These are phyloP conservation scores for Phrixothrix hirtus DNA, from an alignment of 2,888 invertebrate species.

Conservation along the genomic window DNA sequence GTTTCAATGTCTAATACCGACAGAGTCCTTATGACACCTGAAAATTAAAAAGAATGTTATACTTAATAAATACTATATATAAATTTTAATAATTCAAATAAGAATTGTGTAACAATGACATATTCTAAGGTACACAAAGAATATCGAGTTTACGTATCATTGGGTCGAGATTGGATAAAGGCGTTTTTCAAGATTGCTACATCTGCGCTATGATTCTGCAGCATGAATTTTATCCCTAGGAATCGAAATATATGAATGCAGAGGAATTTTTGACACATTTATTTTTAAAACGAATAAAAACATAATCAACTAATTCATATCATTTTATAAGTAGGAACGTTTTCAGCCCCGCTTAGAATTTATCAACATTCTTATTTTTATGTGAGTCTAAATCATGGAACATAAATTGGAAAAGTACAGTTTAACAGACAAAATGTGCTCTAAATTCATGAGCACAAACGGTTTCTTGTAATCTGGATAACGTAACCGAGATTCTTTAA, in stretches of 20 bases:
- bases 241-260: not conserved
- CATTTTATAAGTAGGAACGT: not conserved
- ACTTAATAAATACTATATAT: too few species aligned
- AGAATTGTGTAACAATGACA: too few species aligned
- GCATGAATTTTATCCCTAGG: not conserved
- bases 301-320: not conserved
- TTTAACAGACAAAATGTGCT: constrained; percentile 15
- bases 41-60: too few species aligned
- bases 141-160: constrained; percentile 23
- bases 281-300: not conserved
- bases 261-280: not conserved
- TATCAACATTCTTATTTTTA: constrained; percentile 11
- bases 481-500: not conserved
- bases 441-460: constrained; percentile 3
- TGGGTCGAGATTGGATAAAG: constrained; percentile 28
- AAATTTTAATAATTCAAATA: too few species aligned
- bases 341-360: constrained; percentile 4
- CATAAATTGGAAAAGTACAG: constrained; percentile 16
- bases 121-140: constrained; percentile 3
- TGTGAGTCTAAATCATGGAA: constrained; percentile 3
- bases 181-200: constrained; percentile 17
- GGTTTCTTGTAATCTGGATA: not conserved
- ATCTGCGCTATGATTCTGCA: not conserved
- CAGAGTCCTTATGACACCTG: constrained; percentile 83
- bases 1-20: constrained; percentile 88